phyloP scores from a whole-genome alignment of 2,888 invertebrate genomes.

The Drosophila vallismaia region DNA sequence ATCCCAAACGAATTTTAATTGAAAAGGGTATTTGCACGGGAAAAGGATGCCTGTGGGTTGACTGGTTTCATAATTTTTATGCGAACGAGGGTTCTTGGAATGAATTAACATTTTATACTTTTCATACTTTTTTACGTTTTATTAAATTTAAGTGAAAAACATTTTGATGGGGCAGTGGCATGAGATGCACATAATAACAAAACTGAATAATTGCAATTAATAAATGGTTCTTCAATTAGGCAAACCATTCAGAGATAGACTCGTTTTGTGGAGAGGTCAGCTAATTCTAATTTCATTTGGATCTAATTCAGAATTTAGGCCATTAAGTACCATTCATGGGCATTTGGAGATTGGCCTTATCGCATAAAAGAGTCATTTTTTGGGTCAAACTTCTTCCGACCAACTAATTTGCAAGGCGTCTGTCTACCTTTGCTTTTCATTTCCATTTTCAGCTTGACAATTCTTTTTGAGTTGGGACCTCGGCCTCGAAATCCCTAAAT shows the following conservation, averaged over 20 bases:
- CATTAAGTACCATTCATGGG: slow-evolving; percentile 36
- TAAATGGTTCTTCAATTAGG: slow-evolving; percentile 29
- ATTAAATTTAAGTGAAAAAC: background rate
- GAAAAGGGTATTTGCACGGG: background rate
- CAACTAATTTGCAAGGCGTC: slow-evolving; percentile 37
- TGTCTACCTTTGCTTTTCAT: slow-evolving; percentile 28
- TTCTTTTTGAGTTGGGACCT: slow-evolving; percentile 36
- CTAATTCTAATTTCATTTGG: slow-evolving; percentile 19
- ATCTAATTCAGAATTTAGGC: slow-evolving; percentile 28
- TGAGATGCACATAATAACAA: slow-evolving; percentile 9
- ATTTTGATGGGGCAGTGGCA: slow-evolving; percentile 10
- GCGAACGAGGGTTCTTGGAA: background rate
- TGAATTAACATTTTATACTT: slow-evolving; percentile 27
- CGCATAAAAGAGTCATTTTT: slow-evolving; percentile 24
- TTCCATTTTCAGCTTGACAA: slow-evolving; percentile 37
- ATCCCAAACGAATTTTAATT: background rate
- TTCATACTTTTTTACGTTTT: background rate
- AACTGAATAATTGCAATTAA: slow-evolving; percentile 37
- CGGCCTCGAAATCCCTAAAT: slow-evolving; percentile 44
- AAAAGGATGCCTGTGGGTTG: background rate
- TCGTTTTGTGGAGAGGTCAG: slow-evolving; percentile 15
- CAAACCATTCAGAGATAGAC: slow-evolving; percentile 18
- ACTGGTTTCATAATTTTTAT: slow-evolving; percentile 9
- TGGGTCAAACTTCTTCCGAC: slow-evolving; percentile 10
- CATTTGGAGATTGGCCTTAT: slow-evolving; percentile 8